Evolutionary conservation across 2,113 vertebrate species (phyloP).

Genomic region (Phoenicopterus ruber): DNA sequence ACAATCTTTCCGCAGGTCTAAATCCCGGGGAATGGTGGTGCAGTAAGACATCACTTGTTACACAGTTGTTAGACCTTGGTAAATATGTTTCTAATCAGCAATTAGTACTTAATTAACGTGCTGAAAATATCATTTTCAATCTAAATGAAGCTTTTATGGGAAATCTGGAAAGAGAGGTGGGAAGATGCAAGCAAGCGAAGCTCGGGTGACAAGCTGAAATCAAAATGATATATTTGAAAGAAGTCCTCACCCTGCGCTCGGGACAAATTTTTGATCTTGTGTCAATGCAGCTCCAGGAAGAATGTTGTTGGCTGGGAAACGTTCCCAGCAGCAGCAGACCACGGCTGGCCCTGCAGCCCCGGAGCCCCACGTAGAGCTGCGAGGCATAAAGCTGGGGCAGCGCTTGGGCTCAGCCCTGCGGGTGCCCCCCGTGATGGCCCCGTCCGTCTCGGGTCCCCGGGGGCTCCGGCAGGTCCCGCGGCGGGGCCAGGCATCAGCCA

Average conservation of each 20-base stretch:
- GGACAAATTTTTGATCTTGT: background rate
- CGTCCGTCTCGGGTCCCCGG: fast-evolving
- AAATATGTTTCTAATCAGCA: constrained; percentile 74
- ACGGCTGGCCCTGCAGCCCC: fast-evolving
- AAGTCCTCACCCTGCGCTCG: fast-evolving
- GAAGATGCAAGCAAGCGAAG: constrained; percentile 19
- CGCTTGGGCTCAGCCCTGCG: background rate
- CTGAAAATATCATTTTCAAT: constrained; percentile 71
- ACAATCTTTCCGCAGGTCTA: background rate
- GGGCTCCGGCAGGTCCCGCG: background rate
- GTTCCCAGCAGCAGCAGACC: background rate
- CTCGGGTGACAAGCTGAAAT: background rate
- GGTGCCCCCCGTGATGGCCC: fast-evolving
- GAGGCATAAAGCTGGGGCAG: background rate
- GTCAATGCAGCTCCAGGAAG: background rate
- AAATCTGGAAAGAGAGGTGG: constrained; percentile 23
- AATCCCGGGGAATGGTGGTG: background rate
- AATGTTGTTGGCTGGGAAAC: background rate
- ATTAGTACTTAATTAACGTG: constrained; percentile 73
- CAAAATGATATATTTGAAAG: background rate
- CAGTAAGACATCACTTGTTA: constrained; percentile 55
- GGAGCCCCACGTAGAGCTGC: fast-evolving
- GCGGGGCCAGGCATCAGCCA: fast-evolving
- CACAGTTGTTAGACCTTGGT: constrained; percentile 47
- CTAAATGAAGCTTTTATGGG: constrained; percentile 64